phyloP scores from a whole-genome alignment of 2,797 vertebrate species.

The Typhlichthys subterraneus region DNA sequence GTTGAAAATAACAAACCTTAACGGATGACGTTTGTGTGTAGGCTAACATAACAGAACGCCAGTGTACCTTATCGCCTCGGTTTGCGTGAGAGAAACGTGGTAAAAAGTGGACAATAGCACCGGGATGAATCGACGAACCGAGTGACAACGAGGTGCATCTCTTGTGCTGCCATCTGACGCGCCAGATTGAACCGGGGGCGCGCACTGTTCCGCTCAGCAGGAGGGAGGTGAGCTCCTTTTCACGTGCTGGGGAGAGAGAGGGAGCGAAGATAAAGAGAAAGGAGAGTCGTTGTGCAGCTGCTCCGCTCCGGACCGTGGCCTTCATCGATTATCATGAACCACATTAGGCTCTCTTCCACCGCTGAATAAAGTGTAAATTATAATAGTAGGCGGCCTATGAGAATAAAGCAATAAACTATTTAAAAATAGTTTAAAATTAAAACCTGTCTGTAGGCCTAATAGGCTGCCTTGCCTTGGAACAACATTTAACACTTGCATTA shows the following conservation, averaged over 20 bases:
- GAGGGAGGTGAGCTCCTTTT: slow-evolving; percentile 73
- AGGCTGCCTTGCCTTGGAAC: slow-evolving; percentile 6
- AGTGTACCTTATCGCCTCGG: background rate
- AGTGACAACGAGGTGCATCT: slow-evolving; percentile 58
- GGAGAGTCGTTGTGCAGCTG: slow-evolving; percentile 58
- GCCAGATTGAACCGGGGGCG: slow-evolving; percentile 58
- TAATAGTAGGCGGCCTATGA: too few species aligned
- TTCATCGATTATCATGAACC: slow-evolving; percentile 31
- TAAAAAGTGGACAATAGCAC: slow-evolving; percentile 62
- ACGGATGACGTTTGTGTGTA: background rate
- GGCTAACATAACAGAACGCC: background rate
- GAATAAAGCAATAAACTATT: too few species aligned
- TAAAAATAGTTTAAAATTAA: slow-evolving; percentile 18
- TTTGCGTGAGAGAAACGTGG: background rate
- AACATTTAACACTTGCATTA: slow-evolving; percentile 28
- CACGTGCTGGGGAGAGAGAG: slow-evolving; percentile 46
- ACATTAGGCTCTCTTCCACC: too few species aligned
- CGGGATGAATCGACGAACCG: slow-evolving; percentile 65
- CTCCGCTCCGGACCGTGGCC: slow-evolving; percentile 46
- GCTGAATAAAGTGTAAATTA: too few species aligned
- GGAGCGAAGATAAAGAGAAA: background rate
- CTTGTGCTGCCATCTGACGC: slow-evolving; percentile 71
- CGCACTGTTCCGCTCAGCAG: slow-evolving; percentile 70
- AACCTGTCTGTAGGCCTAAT: slow-evolving; percentile 10
- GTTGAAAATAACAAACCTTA: background rate